Evolutionary conservation across 2,797 vertebrate species (phyloP), one percentile per base, ranked within the genome.

Genomic region (Pangasius mekongensis): DNA sequence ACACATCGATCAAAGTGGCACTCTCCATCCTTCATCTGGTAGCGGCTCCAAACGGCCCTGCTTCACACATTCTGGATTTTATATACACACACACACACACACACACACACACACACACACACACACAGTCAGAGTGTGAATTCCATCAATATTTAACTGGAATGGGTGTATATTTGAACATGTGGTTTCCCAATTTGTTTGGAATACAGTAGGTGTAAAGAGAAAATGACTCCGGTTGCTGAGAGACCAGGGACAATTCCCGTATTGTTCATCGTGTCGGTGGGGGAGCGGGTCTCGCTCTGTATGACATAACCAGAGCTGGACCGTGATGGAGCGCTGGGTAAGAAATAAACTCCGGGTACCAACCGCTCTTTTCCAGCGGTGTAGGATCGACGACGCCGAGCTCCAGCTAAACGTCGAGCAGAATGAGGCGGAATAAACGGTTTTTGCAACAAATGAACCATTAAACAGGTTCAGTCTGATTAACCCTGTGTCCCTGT

Each of bases 141-240:
- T 84, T 91, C 86, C 88, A 89, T 89, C 83, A 89, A 90, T 86
- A 91, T 91, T 92, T 91, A 89, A 87, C 83, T 85, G 85, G 86
- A 84, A 62, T 83, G 30, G 67, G 87, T 88, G 89, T 87, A 87
- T 90, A 90, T 91, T 91, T 89, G 84, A 90, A 91, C 91, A 90
- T 92, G 91, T 92, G 90, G 90, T 91, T 92, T 91, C 83, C 87
- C 82, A 39, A 90, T 90, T 90, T 85, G 87, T 91, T 91, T 88
- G 78, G 82, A 83, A 89, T 89, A 89, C 83, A 84, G 85, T 91
- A 91, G 90, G 88, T 91, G 76, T 88, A 89, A 91, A 86, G 84
- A 64, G 86, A 86, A 87, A 84, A 85, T 49, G 58, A 86, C 60
- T 56, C 87, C 80, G 87, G 73, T 60, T 88, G 86, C 87, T 20